Conservation (phyloP, 64 coral and sea anemone genomes). For the Montipora foliosa region DNA sequence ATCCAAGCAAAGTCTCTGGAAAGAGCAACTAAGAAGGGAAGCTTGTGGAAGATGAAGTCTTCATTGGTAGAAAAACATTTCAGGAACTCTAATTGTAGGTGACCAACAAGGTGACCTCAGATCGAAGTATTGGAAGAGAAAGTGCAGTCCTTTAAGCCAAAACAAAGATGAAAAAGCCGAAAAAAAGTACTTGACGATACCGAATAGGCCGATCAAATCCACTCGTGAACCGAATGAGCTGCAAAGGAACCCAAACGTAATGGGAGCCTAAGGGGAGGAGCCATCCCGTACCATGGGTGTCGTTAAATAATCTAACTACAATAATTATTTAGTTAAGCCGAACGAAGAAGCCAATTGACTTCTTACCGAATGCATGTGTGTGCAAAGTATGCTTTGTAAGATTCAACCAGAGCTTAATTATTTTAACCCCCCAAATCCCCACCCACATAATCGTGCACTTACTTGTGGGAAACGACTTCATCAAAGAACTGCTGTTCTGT, state of each 20-base stretch:
- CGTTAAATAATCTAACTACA: neutral
- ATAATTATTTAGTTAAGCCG: neutral
- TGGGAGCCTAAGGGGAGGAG: neutral
- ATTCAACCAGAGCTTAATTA: neutral
- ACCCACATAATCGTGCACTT: neutral
- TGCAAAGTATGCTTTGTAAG: conserved; percentile 23
- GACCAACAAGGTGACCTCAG: no score
- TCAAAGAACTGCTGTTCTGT: neutral
- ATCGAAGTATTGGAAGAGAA: no score
- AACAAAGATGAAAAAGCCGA: no score
- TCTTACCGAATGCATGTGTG: conserved; percentile 22
- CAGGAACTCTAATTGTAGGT: no score
- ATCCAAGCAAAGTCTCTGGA: no score
- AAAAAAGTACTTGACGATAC: no score
- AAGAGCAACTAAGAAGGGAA: no score
- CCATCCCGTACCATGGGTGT: neutral
- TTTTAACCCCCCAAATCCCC: neutral
- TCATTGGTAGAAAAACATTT: no score
- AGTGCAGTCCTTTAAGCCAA: no score
- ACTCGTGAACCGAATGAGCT: no score
- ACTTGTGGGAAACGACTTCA: neutral
- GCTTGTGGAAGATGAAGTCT: no score
- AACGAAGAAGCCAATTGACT: conserved; percentile 3
- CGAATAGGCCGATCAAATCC: no score
- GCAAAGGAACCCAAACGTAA: neutral